Percentiles rank a stretch among this genome's conserved stretches.
Evolutionary conservation across 2,113 vertebrate genomes (phyloP).

Genomic region (Pangasianodon gigas): DNA sequence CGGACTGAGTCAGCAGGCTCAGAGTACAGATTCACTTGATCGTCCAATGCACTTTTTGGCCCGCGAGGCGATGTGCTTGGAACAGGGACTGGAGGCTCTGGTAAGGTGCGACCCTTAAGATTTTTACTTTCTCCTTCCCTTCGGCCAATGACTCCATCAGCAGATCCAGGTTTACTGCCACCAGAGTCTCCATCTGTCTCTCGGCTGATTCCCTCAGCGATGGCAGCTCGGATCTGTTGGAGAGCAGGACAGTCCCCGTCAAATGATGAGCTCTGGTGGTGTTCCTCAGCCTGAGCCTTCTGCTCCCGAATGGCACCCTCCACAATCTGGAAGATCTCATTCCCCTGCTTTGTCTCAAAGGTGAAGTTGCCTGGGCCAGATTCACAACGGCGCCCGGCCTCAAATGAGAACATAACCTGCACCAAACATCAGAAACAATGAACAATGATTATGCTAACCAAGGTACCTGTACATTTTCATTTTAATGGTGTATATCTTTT

Average conservation of each 20-base stretch:
- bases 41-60: slow-evolving; percentile 52
- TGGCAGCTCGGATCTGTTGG: slow-evolving; percentile 66
- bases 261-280: slow-evolving; percentile 67
- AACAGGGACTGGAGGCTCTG: slow-evolving; percentile 72
- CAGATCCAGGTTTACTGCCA: slow-evolving; percentile 73
- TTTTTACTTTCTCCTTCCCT: slow-evolving; percentile 64
- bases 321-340: slow-evolving; percentile 91
- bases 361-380: slow-evolving; percentile 96
- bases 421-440: slow-evolving; percentile 7
- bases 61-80: slow-evolving; percentile 59
- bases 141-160: slow-evolving; percentile 71
- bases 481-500: background rate
- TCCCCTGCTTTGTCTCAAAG: slow-evolving; percentile 94
- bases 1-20: slow-evolving; percentile 89
- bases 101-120: slow-evolving; percentile 76
- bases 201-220: slow-evolving; percentile 64
- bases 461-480: background rate
- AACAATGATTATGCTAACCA: background rate
- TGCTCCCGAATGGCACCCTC: slow-evolving; percentile 88
- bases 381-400: slow-evolving; percentile 91
- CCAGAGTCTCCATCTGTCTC: slow-evolving; percentile 74
- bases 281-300: slow-evolving; percentile 81
- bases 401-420: slow-evolving; percentile 97
- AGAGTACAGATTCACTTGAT: slow-evolving; percentile 76
- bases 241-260: slow-evolving; percentile 67